phyloP scores from a whole-genome alignment of 2,797 vertebrate species.

The Corythornis leucogaster region DNA sequence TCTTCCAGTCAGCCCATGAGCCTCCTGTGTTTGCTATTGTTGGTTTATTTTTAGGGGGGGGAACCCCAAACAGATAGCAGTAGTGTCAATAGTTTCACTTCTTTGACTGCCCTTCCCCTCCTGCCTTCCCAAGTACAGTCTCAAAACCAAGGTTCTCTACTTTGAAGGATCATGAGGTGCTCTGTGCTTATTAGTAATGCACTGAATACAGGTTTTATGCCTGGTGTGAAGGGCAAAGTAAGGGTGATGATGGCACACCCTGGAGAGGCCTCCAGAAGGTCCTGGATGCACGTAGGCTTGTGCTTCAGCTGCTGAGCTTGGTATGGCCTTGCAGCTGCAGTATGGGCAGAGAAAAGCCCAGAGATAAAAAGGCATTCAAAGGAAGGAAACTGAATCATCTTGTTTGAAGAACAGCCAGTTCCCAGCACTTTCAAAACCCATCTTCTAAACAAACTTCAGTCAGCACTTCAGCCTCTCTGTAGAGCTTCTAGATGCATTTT shows the following conservation, averaged over 20 bases:
- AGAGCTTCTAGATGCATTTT: background rate
- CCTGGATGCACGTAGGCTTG: background rate
- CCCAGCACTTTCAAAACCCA: background rate
- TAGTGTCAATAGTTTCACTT: background rate
- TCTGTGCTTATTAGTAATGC: background rate
- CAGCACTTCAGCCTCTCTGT: background rate
- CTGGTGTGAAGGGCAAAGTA: background rate
- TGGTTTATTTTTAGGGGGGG: background rate
- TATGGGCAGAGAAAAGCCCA: background rate
- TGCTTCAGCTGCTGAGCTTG: background rate
- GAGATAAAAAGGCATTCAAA: fast-evolving
- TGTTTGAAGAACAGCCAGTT: background rate
- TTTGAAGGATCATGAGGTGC: background rate
- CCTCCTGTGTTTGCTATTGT: conserved; percentile 9
- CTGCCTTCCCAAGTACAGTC: background rate
- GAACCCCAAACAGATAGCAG: background rate
- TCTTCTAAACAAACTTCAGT: background rate
- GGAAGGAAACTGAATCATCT: background rate
- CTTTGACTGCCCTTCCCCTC: background rate
- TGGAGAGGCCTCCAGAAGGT: background rate
- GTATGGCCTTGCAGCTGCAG: background rate
- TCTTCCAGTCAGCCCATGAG: background rate
- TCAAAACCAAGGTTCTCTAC: fast-evolving
- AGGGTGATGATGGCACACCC: background rate
- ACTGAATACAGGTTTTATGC: background rate